These are phyloP conservation scores for Acanthornis magna DNA, from an alignment of 2,797 vertebrate genomes.

Conservation along the genomic window DNA sequence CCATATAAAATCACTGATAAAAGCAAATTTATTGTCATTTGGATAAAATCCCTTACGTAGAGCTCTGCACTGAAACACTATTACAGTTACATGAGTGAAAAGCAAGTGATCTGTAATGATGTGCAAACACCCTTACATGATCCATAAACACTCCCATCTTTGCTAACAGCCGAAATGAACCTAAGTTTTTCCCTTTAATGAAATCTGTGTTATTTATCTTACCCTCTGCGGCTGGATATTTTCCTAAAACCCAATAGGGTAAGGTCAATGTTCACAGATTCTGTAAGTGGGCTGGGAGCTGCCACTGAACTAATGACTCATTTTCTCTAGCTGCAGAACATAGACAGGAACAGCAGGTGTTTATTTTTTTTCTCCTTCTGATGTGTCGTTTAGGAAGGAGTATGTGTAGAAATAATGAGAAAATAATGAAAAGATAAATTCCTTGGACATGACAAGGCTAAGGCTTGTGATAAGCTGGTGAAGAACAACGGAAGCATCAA, in stretches of 20 bases:
- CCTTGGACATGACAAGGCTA: constrained; percentile 9
- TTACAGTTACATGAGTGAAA: background rate
- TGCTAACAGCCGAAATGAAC: background rate
- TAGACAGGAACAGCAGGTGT: constrained; percentile 57
- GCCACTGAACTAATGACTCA: constrained; percentile 59
- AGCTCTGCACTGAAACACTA: background rate
- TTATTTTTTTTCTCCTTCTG: constrained; percentile 38
- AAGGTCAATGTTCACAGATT: constrained; percentile 1
- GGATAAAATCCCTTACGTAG: background rate
- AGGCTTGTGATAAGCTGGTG: constrained; percentile 14
- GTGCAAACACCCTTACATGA: background rate
- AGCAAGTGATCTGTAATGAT: background rate
- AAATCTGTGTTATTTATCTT: background rate
- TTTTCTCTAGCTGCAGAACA: constrained; percentile 44
- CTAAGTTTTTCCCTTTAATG: background rate
- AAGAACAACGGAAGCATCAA: background rate
- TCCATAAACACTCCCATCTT: background rate
- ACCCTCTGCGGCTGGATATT: background rate
- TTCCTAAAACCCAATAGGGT: background rate
- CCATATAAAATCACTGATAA: background rate
- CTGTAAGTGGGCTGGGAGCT: constrained; percentile 45
- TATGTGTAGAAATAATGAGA: constrained; percentile 1
- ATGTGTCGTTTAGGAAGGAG: constrained; percentile 25
- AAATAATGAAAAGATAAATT: constrained; percentile 53
- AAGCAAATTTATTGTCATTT: background rate